These are phyloP conservation scores for Pipistrellus pipistrellus DNA, from an alignment of 2,797 vertebrate species.

Conservation along the genomic window DNA sequence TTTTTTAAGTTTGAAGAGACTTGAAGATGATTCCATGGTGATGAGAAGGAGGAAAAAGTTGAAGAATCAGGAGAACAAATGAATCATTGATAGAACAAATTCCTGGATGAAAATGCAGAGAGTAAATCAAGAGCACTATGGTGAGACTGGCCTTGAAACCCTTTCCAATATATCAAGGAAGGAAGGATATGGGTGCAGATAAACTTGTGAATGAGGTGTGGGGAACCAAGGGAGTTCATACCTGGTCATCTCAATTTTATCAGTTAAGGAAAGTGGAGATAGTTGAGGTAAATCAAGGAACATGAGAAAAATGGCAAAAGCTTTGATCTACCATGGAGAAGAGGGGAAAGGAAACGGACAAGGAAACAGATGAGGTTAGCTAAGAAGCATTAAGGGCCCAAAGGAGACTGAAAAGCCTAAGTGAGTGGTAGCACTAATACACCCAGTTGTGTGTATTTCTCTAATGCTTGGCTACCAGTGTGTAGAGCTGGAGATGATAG, in stretches of 20 bases:
- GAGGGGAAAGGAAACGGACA: neutral
- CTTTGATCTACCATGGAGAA: neutral
- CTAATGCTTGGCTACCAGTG: neutral
- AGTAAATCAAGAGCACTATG: neutral
- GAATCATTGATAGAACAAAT: neutral
- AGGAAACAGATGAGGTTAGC: neutral
- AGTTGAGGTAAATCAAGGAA: neutral
- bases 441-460: neutral
- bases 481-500: neutral
- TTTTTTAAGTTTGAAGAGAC: conserved; percentile 28
- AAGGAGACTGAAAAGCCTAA: neutral
- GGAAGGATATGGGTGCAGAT: neutral
- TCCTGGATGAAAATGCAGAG: neutral
- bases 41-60: conserved; percentile 4
- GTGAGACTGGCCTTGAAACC: neutral
- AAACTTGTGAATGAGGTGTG: neutral
- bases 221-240: neutral
- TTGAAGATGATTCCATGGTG: neutral
- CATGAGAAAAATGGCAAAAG: neutral
- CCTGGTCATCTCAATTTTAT: conserved; percentile 20
- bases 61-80: conserved; percentile 39
- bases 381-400: neutral
- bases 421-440: neutral
- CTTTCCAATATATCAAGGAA: neutral
- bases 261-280: neutral